Base-by-base conservation (phyloP, 2,888 invertebrate genomes). In the Hymenopus coronatus region DNA sequence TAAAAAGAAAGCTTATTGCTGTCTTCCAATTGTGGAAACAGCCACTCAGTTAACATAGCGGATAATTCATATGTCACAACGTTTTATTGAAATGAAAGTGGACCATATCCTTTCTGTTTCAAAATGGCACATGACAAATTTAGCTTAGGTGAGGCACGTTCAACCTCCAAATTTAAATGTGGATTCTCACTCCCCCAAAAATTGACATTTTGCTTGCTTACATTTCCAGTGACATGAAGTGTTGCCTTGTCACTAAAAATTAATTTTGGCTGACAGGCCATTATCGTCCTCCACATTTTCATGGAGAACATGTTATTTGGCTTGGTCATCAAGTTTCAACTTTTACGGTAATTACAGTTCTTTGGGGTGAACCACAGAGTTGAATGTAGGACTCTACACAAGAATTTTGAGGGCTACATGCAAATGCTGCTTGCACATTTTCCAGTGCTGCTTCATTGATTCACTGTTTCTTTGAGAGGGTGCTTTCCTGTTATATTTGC, bases 101-200 rank as follows among this genome's bases (percentile, higher is more conserved):
- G 28, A 33, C 85, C 85, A 85, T 33, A 85, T 14, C 6, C 85
- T 28, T 85, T 85, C 85, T 4, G 85, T 85, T 85, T 85, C 12
- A 33, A 85, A 40, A 85, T 3, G 2, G 40, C 46, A 85, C 85
- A 85, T 40, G 12, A 9, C 40, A 85, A 7, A 85, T 85, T 4
- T 30, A 33, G 40, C 85, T 2, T 33, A 30, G 85, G 85, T 7
- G 8, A 86, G 27, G 46, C 86, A 70, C 20, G 54, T 86, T 54
- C 86, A 86, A 86, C 81, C 54, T 28, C 70, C 86, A 86, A 70
- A 86, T 54, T 70, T 2, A 40, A 46, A 86, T 86, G 54, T 86
- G 7, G 86, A 86, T 54, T 86, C 86, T 54, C 54, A 54, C 12
- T 86, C 27, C 81, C 30, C 30, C 30, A 30, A 30, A 30, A 3